A percentile compares a stretch with the other conserved stretches of the same genome.
phyloP scores from a whole-genome alignment of 2,888 invertebrate species.

The Sicus ferrugineus region DNA sequence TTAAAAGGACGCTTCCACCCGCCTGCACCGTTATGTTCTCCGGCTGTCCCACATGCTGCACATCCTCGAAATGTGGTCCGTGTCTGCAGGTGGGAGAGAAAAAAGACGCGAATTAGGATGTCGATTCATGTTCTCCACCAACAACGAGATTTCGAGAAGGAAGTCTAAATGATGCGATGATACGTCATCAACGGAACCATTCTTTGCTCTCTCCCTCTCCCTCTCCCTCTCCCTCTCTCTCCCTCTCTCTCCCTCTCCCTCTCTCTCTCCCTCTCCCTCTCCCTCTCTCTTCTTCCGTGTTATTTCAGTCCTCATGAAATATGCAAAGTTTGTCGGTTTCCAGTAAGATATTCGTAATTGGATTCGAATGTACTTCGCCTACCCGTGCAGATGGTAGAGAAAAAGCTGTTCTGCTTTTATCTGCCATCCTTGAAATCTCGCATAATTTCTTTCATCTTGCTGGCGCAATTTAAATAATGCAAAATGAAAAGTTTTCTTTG shows the following conservation, averaged over 20 bases:
- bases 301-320: no score
- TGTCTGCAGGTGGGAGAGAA: constrained; percentile 64
- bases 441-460: no score
- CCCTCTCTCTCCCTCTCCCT: background rate
- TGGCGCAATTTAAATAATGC: no score
- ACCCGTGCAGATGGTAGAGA: no score
- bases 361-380: no score
- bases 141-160: background rate
- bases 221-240: background rate
- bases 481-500: no score
- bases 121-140: no score
- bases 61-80: constrained; percentile 76
- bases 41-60: constrained; percentile 68
- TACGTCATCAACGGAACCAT: background rate
- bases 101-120: background rate
- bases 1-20: constrained; percentile 75
- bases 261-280: background rate
- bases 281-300: background rate
- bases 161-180: background rate
- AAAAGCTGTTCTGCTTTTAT: no score
- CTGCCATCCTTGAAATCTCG: no score
- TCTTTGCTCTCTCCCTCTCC: background rate
- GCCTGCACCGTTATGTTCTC: constrained; percentile 78
- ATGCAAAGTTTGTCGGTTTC: no score
- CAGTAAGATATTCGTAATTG: no score